Base-by-base conservation (phyloP, 2,113 vertebrate genomes). In the Seriola rivoliana region DNA sequence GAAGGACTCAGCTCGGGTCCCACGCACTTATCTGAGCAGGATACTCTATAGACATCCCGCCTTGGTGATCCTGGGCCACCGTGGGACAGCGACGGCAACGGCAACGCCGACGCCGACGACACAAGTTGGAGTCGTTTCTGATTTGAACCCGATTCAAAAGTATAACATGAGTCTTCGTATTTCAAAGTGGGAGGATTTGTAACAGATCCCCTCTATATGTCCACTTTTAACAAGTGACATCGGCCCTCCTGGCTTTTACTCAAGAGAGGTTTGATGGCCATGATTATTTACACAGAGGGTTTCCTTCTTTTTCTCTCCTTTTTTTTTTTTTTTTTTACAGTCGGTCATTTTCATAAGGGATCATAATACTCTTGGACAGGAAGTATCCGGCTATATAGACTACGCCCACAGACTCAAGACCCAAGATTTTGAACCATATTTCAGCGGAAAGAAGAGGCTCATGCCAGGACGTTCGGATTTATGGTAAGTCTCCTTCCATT, bases 321-420 rank as follows among this genome's bases (percentile, higher is more conserved):
- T 1, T 48, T 36, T 65, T 67, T 25, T 67, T 54, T 38, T 38
- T 38, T 38, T 93, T 94, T 93, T 93, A 60, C 93, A 97, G 97
- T 96, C 96, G 0, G 94, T 97, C 86, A 95, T 98, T 94, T 97
- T 97, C 93, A 96, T 98, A 92, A 95, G 96, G 88, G 96, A 97
- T 89, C 92, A 64, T 87, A 97, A 96, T 92, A 80, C 94, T 72
- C 89, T 46, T 78, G 93, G 93, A 80, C 96, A 97, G 86, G 97
- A 97, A 93, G 92, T 98, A 67, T 97, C 97, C 80, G 97, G 96
- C 13, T 97, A 97, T 89, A 97, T 97, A 19, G 96, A 97, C 94
- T 97, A 96, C 64, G 93, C 96, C 76, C 95, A 97, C 91, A 96
- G 96, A 87, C 95, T 98, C 64, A 95, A 95, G 79, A 92, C 68